Evolutionary conservation across 2,888 invertebrate genomes (phyloP).

Genomic region (Calephelis perditalis): DNA sequence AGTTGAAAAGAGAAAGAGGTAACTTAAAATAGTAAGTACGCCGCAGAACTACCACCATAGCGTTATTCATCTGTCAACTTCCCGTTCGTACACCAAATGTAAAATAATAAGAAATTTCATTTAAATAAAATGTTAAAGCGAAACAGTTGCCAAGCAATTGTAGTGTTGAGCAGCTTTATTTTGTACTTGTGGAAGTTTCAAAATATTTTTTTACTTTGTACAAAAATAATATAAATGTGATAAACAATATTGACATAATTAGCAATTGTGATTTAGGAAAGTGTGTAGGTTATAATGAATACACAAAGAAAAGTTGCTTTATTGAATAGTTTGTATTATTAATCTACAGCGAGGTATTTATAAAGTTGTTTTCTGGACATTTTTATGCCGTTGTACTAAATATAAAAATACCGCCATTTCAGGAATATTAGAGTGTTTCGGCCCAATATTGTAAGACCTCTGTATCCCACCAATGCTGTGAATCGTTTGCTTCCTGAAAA

Average conservation of each 20-base stretch:
- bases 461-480: conserved; percentile 78
- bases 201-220: conserved; percentile 76
- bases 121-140: background rate
- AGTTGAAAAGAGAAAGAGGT: too few relatives aligned
- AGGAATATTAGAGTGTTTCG: conserved; percentile 62
- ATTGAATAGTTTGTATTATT: conserved; percentile 61
- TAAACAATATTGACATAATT: conserved; percentile 72
- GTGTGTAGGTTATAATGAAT: conserved; percentile 59
- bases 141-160: conserved; percentile 9
- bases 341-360: conserved; percentile 53
- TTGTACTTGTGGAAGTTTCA: conserved; percentile 65
- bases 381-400: conserved; percentile 62
- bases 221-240: conserved; percentile 74
- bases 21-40: too few relatives aligned
- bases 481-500: conserved; percentile 78
- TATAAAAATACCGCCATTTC: conserved; percentile 46
- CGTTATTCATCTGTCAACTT: too few relatives aligned
- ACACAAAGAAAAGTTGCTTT: conserved; percentile 62
- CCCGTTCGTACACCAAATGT: background rate
- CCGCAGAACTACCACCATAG: too few relatives aligned
- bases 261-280: conserved; percentile 75
- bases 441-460: conserved; percentile 69
- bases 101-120: conserved; percentile 1
- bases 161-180: conserved; percentile 52
- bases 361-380: conserved; percentile 65